phyloP scores from a whole-genome alignment of 1,140 invertebrate species.

The Macrosteles quadrilineatus region DNA sequence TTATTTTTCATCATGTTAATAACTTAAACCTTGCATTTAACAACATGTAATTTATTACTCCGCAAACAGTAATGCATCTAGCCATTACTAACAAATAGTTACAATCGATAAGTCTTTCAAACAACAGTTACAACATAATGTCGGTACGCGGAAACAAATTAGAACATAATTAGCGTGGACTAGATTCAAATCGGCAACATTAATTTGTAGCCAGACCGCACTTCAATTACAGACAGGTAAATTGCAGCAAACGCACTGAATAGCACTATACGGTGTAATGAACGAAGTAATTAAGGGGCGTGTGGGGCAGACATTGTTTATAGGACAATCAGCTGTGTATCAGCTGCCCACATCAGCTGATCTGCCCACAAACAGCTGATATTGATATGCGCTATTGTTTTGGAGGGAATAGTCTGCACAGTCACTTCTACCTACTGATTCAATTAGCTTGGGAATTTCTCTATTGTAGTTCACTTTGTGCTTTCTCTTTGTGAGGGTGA shows the following conservation, averaged over 20 bases:
- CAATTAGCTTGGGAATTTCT: neutral
- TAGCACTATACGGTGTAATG: neutral
- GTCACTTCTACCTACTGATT: neutral
- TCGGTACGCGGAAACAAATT: too few relatives aligned
- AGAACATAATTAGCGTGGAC: neutral
- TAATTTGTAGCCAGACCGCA: neutral
- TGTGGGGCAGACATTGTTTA: conserved; percentile 8
- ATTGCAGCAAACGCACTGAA: neutral
- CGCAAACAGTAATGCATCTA: too few relatives aligned
- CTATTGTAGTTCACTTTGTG: too few relatives aligned
- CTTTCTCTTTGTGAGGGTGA: too few relatives aligned
- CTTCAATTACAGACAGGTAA: conserved; percentile 4
- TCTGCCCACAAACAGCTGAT: neutral
- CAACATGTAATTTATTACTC: too few relatives aligned
- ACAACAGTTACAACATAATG: too few relatives aligned
- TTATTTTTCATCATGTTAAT: too few relatives aligned
- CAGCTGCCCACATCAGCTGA: conserved; percentile 1
- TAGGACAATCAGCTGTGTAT: conserved; percentile 1
- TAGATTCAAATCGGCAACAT: neutral
- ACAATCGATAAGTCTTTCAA: too few relatives aligned
- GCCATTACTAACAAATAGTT: too few relatives aligned
- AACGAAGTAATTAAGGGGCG: neutral
- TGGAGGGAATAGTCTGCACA: neutral
- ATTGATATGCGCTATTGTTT: conserved; percentile 14
- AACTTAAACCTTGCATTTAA: too few relatives aligned